These are phyloP conservation scores for Eupithecia pulchellata DNA, from an alignment of 2,888 invertebrate species.

Conservation along the genomic window DNA sequence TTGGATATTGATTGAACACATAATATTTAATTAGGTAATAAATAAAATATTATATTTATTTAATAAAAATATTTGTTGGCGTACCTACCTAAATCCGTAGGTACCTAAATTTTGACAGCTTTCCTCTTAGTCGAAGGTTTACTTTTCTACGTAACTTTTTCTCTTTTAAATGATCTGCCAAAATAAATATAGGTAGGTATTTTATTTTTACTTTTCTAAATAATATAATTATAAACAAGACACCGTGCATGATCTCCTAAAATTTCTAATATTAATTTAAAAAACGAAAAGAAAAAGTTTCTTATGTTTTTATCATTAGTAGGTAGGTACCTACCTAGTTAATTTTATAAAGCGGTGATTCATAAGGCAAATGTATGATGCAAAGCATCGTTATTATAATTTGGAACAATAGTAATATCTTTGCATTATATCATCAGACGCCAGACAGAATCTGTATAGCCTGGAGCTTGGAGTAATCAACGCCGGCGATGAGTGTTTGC, in stretches of 20 bases:
- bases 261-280: not conserved
- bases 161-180: no score
- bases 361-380: not conserved
- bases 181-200: no score
- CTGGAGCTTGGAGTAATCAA: conserved; percentile 31
- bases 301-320: not conserved
- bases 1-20: not conserved
- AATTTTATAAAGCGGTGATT: not conserved
- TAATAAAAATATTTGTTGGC: not conserved
- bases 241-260: not conserved
- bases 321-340: no score
- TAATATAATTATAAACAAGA: not conserved
- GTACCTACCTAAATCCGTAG: no score
- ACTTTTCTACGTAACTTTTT: no score
- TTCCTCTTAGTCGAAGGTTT: no score
- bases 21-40: no score
- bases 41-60: no score
- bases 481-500: conserved; percentile 29
- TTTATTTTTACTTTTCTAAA: no score
- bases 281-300: not conserved
- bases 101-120: no score
- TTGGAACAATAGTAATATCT: not conserved
- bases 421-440: not conserved
- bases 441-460: conserved; percentile 25
- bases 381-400: not conserved